Evolutionary conservation across 2,113 vertebrate genomes (phyloP).

Genomic region (Strix aluco): DNA sequence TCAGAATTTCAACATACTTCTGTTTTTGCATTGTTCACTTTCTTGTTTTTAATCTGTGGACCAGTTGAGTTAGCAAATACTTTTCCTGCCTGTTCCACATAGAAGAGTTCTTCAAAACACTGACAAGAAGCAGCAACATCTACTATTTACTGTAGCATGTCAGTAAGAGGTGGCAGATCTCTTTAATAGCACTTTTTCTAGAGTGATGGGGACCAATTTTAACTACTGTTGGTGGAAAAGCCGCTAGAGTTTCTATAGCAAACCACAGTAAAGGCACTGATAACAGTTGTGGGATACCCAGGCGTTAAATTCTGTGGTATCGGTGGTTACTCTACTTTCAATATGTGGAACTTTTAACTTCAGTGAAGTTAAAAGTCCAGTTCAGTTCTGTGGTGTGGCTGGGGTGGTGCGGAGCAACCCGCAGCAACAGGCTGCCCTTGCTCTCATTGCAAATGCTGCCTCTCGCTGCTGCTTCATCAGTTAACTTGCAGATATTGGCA

Average conservation of each 20-base stretch:
- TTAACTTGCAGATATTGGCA: not conserved
- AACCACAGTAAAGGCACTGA: not conserved
- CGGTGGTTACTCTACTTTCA: not conserved
- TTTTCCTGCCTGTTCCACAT: not conserved
- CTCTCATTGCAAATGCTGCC: not conserved
- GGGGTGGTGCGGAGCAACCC: not conserved
- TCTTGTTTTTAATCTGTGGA: not conserved
- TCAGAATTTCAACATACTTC: not conserved
- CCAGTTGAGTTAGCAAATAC: not conserved
- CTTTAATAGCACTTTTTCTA: not conserved
- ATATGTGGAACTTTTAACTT: not conserved
- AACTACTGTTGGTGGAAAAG: not conserved
- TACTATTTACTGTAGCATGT: not conserved
- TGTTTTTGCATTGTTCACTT: not conserved
- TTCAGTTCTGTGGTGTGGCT: not conserved
- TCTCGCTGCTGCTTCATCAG: accelerated
- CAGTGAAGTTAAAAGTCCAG: not conserved
- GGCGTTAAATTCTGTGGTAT: not conserved
- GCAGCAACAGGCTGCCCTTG: accelerated
- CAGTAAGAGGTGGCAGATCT: not conserved
- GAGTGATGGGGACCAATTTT: not conserved
- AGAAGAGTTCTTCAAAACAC: not conserved
- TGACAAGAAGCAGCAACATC: not conserved
- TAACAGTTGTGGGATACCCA: not conserved
- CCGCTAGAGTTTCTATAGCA: not conserved